Percentiles rank a stretch among this genome's conserved stretches.
These are phyloP conservation scores for Leuciscus waleckii DNA, from an alignment of 2,797 vertebrate species.

Conservation along the genomic window DNA sequence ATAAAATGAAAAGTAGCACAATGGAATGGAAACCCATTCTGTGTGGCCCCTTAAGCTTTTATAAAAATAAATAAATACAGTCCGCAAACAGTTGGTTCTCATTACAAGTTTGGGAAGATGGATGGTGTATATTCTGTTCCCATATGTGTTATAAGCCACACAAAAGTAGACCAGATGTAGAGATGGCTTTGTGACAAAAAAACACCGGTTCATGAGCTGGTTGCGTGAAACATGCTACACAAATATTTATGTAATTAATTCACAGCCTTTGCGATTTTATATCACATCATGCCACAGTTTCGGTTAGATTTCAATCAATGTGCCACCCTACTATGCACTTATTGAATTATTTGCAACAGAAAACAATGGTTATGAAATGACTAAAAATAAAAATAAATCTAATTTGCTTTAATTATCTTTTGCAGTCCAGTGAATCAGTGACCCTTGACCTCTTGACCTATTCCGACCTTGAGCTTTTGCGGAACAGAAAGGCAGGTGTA, in stretches of 20 bases:
- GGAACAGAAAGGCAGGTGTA: constrained; percentile 86
- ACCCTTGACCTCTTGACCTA: constrained; percentile 94
- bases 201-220: neutral
- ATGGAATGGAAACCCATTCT: no score
- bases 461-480: constrained; percentile 88
- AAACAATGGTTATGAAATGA: neutral
- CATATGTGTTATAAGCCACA: neutral
- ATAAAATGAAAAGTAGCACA: no score
- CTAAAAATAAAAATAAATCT: neutral
- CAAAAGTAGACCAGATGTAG: neutral
- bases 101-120: neutral
- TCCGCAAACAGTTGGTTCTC: neutral
- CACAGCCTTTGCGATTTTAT: neutral
- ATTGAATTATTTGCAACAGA: neutral
- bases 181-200: neutral
- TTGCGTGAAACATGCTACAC: neutral
- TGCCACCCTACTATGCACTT: neutral
- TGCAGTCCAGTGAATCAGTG: constrained; percentile 90
- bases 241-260: neutral
- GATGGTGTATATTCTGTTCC: neutral
- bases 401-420: neutral
- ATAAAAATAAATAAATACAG: no score
- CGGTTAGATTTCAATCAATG: neutral
- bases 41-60: neutral
- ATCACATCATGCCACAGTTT: neutral